Base-by-base conservation (phyloP, 2,888 invertebrate genomes). In the Pristionchus exspectatus region DNA sequence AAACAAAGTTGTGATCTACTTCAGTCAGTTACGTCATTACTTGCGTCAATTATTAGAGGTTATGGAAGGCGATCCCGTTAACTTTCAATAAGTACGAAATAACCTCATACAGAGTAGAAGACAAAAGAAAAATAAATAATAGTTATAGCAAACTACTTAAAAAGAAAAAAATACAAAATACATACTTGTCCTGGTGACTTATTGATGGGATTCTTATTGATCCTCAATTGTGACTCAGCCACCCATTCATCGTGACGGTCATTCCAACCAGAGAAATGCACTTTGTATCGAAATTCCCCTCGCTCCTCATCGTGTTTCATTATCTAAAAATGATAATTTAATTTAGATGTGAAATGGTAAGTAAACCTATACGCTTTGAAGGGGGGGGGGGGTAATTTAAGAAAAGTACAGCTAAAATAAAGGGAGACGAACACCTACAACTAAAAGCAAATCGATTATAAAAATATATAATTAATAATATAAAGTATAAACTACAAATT, bases 221-320 rank as follows among this genome's bases (percentile, higher is more conserved):
- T 59, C 54, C 84, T 27, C 84, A 84, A 56, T 59, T 84, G 84
- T 59, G 84, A 84, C 66, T 86, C 86, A 38, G 59, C 86, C 44
- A 87, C 87, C 69, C 69, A 87, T 38, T 72, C 87, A 87, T 87
- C 87, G 54, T 72, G 54, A 4, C 87, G 87, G 10, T 69, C 38
- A 72, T 72, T 87, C 87, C 87, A 87, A 10, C 87, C 87, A 30
- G 21, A 14, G 72, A 27, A 87, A 38, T 87, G 87, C 16, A 87
- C 87, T 50, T 87, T 66, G 44, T 86, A 86, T 56, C 66, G 66
- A n/a, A 66, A 66, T 44, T 86, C 86, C 10, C 86, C 86, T 24
- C 66, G 86, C 44, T 63, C 33, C 66, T 63, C 86, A n/a, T 86
- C 86, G 66, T 66, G 44, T 18, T 38, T 66, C 38, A 66, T 63